Base-by-base conservation (phyloP, 2,888 invertebrate species). In the Euproctis similis region DNA sequence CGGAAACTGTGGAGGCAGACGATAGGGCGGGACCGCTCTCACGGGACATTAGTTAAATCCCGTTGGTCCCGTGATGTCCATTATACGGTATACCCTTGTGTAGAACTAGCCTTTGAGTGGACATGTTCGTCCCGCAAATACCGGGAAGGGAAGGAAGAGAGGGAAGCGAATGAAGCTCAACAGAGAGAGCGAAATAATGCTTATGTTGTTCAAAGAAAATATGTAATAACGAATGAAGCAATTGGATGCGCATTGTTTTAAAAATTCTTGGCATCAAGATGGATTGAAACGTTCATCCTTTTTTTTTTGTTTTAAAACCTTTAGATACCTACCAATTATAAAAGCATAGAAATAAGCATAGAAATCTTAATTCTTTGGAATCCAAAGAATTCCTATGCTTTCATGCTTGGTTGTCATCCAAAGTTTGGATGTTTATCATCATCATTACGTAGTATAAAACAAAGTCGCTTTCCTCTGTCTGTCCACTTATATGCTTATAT, bases 21-120 rank as follows among this genome's bases (percentile, higher is more conserved):
- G 53, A 52, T 57, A 52, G 51, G 46, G 36, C 47, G 43, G n/a
- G 35, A 35, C 46, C 45, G 51, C 58, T 59, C 57, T 59, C 63
- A 59, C 59, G 55, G 52, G 44, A 69, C 59, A 72, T 77, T 77
- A 75, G 72, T 74, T 70, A 71, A 75, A 76, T 74, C 77, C 75
- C 71, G 62, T 61, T 59, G 61, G 72, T 70, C n/a, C n/a, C 59
- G 63, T 53, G 58, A 63, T 64, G 54, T 62, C 66, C 68, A 72
- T 73, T 75, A 72, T n/a, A n/a, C n/a, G n/a, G n/a, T n/a, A n/a
- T 68, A 64, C 67, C 62, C 42, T 42, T 43, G 52, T 48, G 52
- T 44, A 50, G 43, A 43, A 44, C 50, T 46, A 54, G 51, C 56
- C 52, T 49, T 43, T 47, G 40, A 50, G 60, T 66, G 67, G 67